phyloP scores from a whole-genome alignment of 64 coral and sea anemone species.

The Montipora cactus region DNA sequence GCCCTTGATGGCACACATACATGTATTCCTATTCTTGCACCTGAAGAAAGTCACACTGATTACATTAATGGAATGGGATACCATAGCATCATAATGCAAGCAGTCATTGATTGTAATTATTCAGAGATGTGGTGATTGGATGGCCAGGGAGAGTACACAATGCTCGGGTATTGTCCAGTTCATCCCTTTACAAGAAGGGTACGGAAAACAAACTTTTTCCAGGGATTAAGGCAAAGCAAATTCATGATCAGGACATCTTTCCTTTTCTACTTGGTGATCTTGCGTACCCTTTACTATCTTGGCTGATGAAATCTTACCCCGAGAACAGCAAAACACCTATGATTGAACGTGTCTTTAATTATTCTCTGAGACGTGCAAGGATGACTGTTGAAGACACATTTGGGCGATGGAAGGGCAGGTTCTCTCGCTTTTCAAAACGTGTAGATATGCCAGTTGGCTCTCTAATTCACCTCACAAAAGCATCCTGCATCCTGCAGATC shows the following conservation, averaged over 20 bases:
- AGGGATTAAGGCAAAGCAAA: conserved; percentile 50
- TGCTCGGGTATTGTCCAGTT: conserved; percentile 70
- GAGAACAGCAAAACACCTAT: conserved; percentile 30
- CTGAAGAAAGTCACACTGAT: conserved; percentile 34
- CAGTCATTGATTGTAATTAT: conserved; percentile 27
- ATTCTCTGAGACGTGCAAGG: conserved; percentile 55
- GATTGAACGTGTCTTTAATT: conserved; percentile 59
- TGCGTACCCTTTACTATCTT: conserved; percentile 73
- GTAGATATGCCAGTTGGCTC: conserved; percentile 45
- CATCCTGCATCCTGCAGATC: conserved; percentile 69
- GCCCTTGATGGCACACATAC: conserved; percentile 24
- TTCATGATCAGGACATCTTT: conserved; percentile 44
- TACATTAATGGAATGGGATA: conserved; percentile 26
- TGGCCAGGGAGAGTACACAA: conserved; percentile 73
- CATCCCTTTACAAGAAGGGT: conserved; percentile 55
- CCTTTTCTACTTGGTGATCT: conserved; percentile 63
- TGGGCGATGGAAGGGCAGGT: conserved; percentile 70
- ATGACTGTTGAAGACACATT: conserved; percentile 72
- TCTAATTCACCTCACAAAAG: conserved; percentile 25
- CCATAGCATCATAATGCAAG: conserved; percentile 52
- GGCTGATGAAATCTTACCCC: conserved; percentile 80
- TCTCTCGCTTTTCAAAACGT: conserved; percentile 55
- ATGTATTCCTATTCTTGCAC: conserved; percentile 31
- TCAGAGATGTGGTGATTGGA: conserved; percentile 41
- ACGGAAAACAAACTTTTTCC: conserved; percentile 52